Evolutionary conservation across 2,113 vertebrate genomes (phyloP).

Genomic region (Pelecanus crispus): DNA sequence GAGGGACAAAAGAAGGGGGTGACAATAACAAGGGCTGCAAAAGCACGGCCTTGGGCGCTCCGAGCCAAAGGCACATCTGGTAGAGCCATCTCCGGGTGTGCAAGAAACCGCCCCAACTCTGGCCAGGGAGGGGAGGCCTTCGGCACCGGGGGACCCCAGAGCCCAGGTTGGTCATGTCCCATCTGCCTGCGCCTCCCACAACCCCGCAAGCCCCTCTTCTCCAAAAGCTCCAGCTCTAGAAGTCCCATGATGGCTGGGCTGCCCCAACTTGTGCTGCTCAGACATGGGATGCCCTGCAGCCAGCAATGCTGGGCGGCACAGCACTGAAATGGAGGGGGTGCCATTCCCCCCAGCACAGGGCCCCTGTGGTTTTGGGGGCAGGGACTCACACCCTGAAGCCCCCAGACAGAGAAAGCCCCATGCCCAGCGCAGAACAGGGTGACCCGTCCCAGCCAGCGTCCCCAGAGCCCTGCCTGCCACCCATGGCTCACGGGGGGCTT

Average conservation of each 20-base stretch:
- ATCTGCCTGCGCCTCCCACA: background rate
- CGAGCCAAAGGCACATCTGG: conserved; percentile 36
- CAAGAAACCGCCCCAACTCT: background rate
- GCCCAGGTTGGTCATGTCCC: background rate
- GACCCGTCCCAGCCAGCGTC: background rate
- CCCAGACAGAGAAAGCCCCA: background rate
- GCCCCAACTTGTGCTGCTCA: background rate
- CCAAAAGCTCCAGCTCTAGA: background rate
- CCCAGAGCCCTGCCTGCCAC: background rate
- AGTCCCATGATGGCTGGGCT: background rate
- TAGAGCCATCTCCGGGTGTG: background rate
- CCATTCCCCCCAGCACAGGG: background rate
- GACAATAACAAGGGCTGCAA: conserved; percentile 2
- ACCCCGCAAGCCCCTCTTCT: background rate
- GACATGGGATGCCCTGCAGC: background rate
- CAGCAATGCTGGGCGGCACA: background rate
- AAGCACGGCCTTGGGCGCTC: background rate
- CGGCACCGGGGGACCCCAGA: background rate
- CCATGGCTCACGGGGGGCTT: background rate
- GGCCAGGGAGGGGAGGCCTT: background rate
- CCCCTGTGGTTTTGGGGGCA: background rate
- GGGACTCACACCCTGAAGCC: background rate
- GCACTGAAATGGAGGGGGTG: fast-evolving
- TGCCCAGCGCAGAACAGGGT: background rate
- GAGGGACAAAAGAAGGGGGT: background rate